A percentile compares a stretch with the other conserved stretches of the same genome.
Evolutionary conservation across 2,888 invertebrate genomes (phyloP).

Genomic region (Caenorhabditis japonica): DNA sequence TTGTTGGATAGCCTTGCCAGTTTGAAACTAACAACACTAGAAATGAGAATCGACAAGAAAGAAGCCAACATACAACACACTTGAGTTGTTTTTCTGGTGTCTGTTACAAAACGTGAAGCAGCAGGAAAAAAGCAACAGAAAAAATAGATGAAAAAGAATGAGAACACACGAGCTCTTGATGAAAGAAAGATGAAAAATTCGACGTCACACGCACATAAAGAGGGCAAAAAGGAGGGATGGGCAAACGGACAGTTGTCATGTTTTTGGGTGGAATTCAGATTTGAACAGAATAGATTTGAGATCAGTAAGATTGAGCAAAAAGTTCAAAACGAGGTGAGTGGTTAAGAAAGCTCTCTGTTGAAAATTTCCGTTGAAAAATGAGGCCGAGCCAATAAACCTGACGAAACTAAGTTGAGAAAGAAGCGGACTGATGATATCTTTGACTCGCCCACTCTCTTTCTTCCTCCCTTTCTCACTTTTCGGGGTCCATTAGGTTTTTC

Average conservation of each 20-base stretch:
- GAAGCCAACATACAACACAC: slow-evolving; percentile 10
- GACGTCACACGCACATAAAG: slow-evolving; percentile 28
- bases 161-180: slow-evolving; percentile 23
- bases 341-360: too few relatives aligned
- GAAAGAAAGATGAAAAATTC: slow-evolving; percentile 32
- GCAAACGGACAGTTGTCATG: slow-evolving; percentile 11
- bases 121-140: slow-evolving; percentile 4
- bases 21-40: slow-evolving; percentile 3
- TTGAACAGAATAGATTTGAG: too few relatives aligned
- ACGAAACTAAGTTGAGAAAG: slow-evolving; percentile 23
- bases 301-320: too few relatives aligned
- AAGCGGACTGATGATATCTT: slow-evolving; percentile 21
- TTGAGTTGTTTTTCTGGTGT: slow-evolving; percentile 46
- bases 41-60: not conserved
- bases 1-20: not conserved
- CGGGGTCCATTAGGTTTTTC: slow-evolving; percentile 21
- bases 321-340: too few relatives aligned
- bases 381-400: slow-evolving; percentile 50
- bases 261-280: too few relatives aligned
- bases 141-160: slow-evolving; percentile 3
- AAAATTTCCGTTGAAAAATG: not conserved
- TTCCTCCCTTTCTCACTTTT: slow-evolving; percentile 13
- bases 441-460: slow-evolving; percentile 12
- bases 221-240: not conserved
- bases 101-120: slow-evolving; percentile 35